Percentiles rank a stretch among this genome's conserved stretches.
phyloP scores from a whole-genome alignment of 2,888 invertebrate species.

The Rhingia rostrata region DNA sequence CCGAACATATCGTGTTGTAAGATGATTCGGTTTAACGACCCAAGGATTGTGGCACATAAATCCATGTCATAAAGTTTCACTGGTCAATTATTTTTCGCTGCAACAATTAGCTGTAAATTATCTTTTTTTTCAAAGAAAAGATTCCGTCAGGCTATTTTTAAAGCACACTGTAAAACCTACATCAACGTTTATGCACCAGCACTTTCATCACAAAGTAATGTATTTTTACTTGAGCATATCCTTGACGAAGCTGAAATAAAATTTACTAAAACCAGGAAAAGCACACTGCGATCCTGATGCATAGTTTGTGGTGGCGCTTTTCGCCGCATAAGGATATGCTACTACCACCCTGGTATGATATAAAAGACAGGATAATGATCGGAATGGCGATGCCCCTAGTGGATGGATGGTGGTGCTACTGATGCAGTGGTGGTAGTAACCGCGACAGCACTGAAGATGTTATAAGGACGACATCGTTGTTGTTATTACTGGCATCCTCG shows the following conservation, averaged over 20 bases:
- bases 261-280: slow-evolving; percentile 41
- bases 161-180: slow-evolving; percentile 57
- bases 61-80: slow-evolving; percentile 1
- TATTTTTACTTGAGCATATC: slow-evolving; percentile 51
- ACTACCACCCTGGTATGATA: neutral
- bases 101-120: slow-evolving; percentile 21
- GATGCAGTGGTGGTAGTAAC: slow-evolving; percentile 10
- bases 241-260: slow-evolving; percentile 62
- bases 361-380: slow-evolving; percentile 53
- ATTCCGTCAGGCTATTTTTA: slow-evolving; percentile 37
- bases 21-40: neutral
- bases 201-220: slow-evolving; percentile 61
- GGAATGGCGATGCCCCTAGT: slow-evolving; percentile 25
- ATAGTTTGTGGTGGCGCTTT: slow-evolving; percentile 10
- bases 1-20: slow-evolving; percentile 7
- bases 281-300: neutral
- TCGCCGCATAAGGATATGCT: slow-evolving; percentile 22
- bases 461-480: slow-evolving; percentile 47
- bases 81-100: neutral
- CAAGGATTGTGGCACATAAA: slow-evolving; percentile 21
- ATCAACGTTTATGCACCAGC: slow-evolving; percentile 41
- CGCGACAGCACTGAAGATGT: slow-evolving; percentile 48
- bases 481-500: slow-evolving; percentile 4
- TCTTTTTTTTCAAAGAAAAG: slow-evolving; percentile 9
- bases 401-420: neutral